A percentile compares a stretch with the other conserved stretches of the same genome.
These are phyloP conservation scores for Pan paniscus DNA, from an alignment of 2,113 vertebrate genomes.

Conservation along the genomic window DNA sequence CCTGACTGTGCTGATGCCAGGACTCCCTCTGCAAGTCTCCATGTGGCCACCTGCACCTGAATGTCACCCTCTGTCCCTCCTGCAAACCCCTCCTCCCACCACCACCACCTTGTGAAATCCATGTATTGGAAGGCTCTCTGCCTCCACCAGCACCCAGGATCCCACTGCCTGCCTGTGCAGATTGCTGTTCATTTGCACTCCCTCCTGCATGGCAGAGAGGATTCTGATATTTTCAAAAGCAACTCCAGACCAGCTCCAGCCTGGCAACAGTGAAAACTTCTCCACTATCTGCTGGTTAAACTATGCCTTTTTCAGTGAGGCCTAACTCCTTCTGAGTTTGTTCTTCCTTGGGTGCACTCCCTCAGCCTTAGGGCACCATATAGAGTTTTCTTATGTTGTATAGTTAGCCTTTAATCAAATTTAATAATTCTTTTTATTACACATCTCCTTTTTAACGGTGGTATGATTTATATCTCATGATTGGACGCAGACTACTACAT, in stretches of 20 bases:
- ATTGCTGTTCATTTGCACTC: neutral
- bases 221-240: neutral
- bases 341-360: neutral
- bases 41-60: too few species aligned
- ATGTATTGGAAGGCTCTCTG: neutral
- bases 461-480: neutral
- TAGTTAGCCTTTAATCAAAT: neutral
- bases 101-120: too few species aligned
- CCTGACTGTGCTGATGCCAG: neutral
- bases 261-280: neutral
- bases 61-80: neutral
- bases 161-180: too few species aligned
- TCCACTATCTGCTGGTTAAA: too few species aligned
- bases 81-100: neutral
- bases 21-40: neutral
- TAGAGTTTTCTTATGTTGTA: neutral
- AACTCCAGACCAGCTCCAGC: neutral
- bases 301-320: neutral
- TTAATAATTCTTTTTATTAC: neutral
- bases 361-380: neutral
- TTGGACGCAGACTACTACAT: neutral
- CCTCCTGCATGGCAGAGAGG: rapidly evolving
- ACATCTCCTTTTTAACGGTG: neutral
- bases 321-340: too few species aligned
- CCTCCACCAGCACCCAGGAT: neutral